These are phyloP conservation scores for Drosophila triauraria DNA, from an alignment of 1,140 invertebrate genomes.

Conservation along the genomic window DNA sequence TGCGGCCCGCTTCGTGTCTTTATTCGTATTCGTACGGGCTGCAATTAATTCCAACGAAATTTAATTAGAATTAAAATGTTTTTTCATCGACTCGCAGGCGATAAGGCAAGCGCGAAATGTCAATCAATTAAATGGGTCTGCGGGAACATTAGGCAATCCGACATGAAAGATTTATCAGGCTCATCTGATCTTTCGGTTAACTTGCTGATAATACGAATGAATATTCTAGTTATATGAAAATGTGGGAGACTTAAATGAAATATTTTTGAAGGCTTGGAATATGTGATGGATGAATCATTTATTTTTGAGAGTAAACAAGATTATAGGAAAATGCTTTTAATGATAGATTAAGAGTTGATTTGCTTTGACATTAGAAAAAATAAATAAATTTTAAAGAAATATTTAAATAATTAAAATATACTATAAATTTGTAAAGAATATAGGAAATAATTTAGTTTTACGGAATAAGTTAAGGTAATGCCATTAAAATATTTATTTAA, in stretches of 20 bases:
- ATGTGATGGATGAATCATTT: not conserved
- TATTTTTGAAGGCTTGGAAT: not conserved
- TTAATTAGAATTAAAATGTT: slow-evolving; percentile 52
- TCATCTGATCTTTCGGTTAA: not conserved
- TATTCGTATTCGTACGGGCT: slow-evolving; percentile 20
- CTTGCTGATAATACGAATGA: not conserved
- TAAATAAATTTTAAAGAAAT: no score
- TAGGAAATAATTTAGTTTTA: no score
- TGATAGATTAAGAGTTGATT: not conserved
- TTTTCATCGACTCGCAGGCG: slow-evolving; percentile 1
- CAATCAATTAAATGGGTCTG: slow-evolving; percentile 35
- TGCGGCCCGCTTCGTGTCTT: slow-evolving; percentile 11
- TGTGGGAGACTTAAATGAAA: not conserved
- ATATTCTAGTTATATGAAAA: not conserved
- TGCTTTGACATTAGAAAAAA: not conserved
- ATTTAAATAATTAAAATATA: no score
- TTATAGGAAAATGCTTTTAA: fast-evolving
- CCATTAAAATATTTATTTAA: no score
- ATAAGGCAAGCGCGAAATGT: slow-evolving; percentile 28
- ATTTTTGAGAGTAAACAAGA: not conserved
- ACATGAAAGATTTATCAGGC: slow-evolving; percentile 4
- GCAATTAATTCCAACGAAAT: slow-evolving; percentile 66
- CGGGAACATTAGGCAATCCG: slow-evolving; percentile 17
- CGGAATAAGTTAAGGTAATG: no score
- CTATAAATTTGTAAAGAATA: no score